Percentiles rank a stretch among this genome's conserved stretches.
phyloP scores from a whole-genome alignment of 2,797 vertebrate species.

The Salarias fasciatus region DNA sequence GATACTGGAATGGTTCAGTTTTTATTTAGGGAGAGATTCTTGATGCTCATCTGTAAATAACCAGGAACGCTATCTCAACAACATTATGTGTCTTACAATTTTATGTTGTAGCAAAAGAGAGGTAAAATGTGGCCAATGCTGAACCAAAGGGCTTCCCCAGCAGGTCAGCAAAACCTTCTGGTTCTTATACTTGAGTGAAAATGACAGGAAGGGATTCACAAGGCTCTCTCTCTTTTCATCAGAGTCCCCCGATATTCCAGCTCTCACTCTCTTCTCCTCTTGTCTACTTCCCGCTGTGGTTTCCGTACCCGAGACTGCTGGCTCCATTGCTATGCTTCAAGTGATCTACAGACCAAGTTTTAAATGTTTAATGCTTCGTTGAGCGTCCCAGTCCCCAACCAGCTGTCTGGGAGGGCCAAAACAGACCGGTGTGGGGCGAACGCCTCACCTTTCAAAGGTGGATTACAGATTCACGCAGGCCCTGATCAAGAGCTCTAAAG shows the following conservation, averaged over 20 bases:
- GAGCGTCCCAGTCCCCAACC: constrained; percentile 54
- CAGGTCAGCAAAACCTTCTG: background rate
- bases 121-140: no score
- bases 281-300: constrained; percentile 35
- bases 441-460: constrained; percentile 63
- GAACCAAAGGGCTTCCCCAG: background rate
- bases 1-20: constrained; percentile 9
- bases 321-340: constrained; percentile 56
- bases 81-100: constrained; percentile 12
- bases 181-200: constrained; percentile 25
- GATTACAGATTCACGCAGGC: constrained; percentile 62
- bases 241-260: constrained; percentile 30
- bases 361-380: constrained; percentile 75
- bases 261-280: constrained; percentile 23
- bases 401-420: constrained; percentile 45
- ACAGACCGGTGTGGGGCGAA: constrained; percentile 39
- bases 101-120: background rate
- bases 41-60: background rate
- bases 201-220: constrained; percentile 45
- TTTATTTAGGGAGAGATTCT: no score
- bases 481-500: constrained; percentile 68
- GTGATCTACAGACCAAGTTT: constrained; percentile 54
- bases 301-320: constrained; percentile 27
- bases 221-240: constrained; percentile 24
- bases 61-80: constrained; percentile 1